Base-by-base conservation (phyloP, 2,888 invertebrate genomes). In the Lithosia quadra region DNA sequence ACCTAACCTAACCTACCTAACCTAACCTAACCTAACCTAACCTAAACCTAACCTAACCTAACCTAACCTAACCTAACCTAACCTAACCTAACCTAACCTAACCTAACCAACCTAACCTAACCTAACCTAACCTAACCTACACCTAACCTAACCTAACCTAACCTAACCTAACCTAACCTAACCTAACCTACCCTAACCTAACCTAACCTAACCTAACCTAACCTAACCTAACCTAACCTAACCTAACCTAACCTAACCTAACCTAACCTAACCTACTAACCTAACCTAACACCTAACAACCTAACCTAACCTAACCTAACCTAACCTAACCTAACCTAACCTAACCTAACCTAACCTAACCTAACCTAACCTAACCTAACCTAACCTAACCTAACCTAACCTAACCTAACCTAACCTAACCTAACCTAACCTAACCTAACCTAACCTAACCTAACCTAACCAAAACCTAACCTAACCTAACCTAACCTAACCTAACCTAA, bases 71-170 rank as follows among this genome's bases (percentile, higher is more conserved):
- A 74, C 62, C 62, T 62, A 62, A 62, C 62, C 62, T 62, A 62
- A 74, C 75, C 74, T 71, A 74, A 74, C 74, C 74, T 33, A 33
- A 33, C 33, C 73, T 70, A 76, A 73, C 76, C 76, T 76, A 76
- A 76, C 73, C 73, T 75, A 75, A 72, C 70, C 70, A 70, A 75
- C 69, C 71, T 66, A 58, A 62, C 49, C 62, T 72, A 73, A 76
- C 73, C 75, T 72, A 73, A 76, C 73, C 73, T 72, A 74, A 74
- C 74, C 73, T 75, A 77, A 77, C 75, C 71, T 72, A 77, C 73
- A 74, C 77, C 75, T 75, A 77, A 75, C 77, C 74, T 73, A 75
- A 75, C 75, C 77, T 75, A 77, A 77, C 77, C 74, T 73, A 77
- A 74, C 78, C 75, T 74, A 77, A 77, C 75, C 74, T 72, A 76